Base-by-base conservation (phyloP, 2,888 invertebrate species). In the Caenorhabditis macrosperma region DNA sequence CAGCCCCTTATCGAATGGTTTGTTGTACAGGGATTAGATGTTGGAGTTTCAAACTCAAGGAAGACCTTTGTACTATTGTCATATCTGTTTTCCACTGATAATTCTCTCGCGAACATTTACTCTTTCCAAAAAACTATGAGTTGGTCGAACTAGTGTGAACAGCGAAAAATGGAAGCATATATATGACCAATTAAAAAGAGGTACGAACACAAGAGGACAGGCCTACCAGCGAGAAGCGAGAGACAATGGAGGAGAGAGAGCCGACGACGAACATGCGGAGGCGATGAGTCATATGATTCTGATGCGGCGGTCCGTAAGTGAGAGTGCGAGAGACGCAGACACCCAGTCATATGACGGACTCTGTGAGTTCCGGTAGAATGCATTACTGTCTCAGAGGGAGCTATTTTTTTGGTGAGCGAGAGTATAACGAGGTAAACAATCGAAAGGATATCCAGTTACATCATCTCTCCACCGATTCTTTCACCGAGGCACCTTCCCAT, bases 261-360 rank as follows among this genome's bases (percentile, higher is more conserved):
- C 30, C 12, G 17, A 50, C 66, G 50, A 59, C 55, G 64, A 66
- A 59, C 59, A 63, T 35, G 64, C 33, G 50, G 50, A 44, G 35
- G 33, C 66, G 61, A 75, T 67, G 68, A 77, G 63, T 69, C 76
- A 69, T 68, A 61, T 68, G 76, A 76, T 68, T 67, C 67, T 44
- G 72, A 72, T 64, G 72, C 57, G 64, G 57, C 59, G 59, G 71
- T 22, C 26, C 44, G 48, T 54, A 48, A 60, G 52, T 28, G 55
- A 67, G 44, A 54, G 38, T 28, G 50, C 35, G 38, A 68, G 77
- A 77, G 68, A 72, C 64, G 57, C 63, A 72, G 72, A 35, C 24
- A n/a, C 9, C 6, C 7, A 9, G 52, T 63, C 44, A 44, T 24
- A n/a, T 50, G 44, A 55, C n/a, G 63, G 20, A 20, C 41, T 38